phyloP scores from a whole-genome alignment of 2,888 invertebrate species.

The Cryptocephalus primarius region DNA sequence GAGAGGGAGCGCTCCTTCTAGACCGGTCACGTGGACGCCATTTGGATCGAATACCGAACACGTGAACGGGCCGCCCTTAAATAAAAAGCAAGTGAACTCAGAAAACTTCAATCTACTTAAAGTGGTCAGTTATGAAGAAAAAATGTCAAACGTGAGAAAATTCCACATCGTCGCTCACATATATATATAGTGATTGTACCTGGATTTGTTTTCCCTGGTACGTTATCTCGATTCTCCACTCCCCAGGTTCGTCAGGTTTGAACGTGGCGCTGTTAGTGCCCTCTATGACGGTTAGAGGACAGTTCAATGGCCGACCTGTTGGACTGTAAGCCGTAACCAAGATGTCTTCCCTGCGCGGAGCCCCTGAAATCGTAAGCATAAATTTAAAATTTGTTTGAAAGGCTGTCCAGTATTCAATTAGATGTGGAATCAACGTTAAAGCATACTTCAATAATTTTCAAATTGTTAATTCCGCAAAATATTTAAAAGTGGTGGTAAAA shows the following conservation, averaged over 20 bases:
- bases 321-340: constrained; percentile 90
- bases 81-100: not conserved
- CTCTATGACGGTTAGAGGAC: constrained; percentile 76
- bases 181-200: too few species aligned
- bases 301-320: constrained; percentile 67
- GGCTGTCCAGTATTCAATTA: too few species aligned
- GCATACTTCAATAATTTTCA: too few species aligned
- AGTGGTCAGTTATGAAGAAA: not conserved
- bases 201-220: constrained; percentile 93
- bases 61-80: constrained; percentile 86
- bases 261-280: constrained; percentile 93
- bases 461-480: too few species aligned
- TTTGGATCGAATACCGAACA: constrained; percentile 93
- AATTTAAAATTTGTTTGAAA: too few species aligned
- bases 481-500: too few species aligned
- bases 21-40: constrained; percentile 70
- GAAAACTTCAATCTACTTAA: not conserved
- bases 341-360: constrained; percentile 69
- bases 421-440: too few species aligned
- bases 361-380: constrained; percentile 41
- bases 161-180: not conserved
- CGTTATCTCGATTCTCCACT: constrained; percentile 92
- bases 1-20: constrained; percentile 74
- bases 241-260: constrained; percentile 93
- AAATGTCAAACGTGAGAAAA: too few species aligned